Conservation (phyloP, 2,888 invertebrate genomes). For the Ptilodon capucinus region DNA sequence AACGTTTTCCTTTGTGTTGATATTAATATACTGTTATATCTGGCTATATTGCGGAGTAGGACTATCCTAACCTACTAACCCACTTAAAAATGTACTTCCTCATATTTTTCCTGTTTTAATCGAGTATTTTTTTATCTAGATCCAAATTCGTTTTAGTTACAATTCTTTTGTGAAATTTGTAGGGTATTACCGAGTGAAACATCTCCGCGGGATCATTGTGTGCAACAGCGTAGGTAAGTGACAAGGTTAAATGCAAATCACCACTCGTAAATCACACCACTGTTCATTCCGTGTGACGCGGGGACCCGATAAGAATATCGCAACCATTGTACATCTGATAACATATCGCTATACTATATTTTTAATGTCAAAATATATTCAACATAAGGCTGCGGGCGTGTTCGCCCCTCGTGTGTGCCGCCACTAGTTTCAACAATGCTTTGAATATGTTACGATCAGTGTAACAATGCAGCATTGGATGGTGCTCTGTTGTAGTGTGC, state of each 20-base stretch:
- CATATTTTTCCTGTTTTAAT: too few species aligned
- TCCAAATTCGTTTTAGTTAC: too few species aligned
- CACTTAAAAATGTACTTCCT: too few species aligned
- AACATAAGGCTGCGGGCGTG: conserved; percentile 18
- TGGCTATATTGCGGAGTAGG: too few species aligned
- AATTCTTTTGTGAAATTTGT: neutral
- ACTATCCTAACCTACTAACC: too few species aligned
- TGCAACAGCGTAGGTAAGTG: conserved; percentile 2
- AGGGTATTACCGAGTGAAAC: neutral
- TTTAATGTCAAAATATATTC: conserved; percentile 43
- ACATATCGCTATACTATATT: conserved; percentile 57
- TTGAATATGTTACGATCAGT: conserved; percentile 20
- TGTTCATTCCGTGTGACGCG: conserved; percentile 46
- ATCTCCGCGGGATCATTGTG: conserved; percentile 8
- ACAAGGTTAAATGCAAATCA: conserved; percentile 47
- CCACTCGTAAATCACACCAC: conserved; percentile 29
- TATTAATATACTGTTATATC: too few species aligned
- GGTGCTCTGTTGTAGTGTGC: conserved; percentile 40
- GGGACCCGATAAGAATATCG: conserved; percentile 48
- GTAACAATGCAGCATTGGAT: conserved; percentile 51
- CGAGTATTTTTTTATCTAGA: too few species aligned
- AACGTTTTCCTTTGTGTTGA: too few species aligned
- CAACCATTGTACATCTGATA: conserved; percentile 61
- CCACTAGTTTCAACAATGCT: conserved; percentile 25
- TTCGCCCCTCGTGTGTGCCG: conserved; percentile 13